Percentiles rank a stretch among this genome's conserved stretches.
These are phyloP conservation scores for Alouatta palliata DNA, from an alignment of 2,113 vertebrate genomes.

Conservation along the genomic window DNA sequence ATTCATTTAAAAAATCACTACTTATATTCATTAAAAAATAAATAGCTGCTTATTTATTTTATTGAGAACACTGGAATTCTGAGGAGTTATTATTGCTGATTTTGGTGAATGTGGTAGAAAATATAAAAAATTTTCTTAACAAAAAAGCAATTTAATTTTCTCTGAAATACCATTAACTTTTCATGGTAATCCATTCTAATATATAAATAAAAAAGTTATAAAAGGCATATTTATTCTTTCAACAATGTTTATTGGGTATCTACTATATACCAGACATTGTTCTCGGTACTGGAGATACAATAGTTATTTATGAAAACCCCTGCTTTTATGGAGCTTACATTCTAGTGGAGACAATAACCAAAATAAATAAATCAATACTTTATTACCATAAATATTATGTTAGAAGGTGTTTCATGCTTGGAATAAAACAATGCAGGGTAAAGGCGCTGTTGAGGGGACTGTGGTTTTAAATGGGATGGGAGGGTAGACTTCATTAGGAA, in stretches of 20 bases:
- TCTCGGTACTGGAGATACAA: neutral
- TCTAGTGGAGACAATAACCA: neutral
- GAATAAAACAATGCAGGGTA: neutral
- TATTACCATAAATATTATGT: neutral
- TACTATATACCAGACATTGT: neutral
- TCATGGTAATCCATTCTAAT: neutral
- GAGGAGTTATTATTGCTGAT: neutral
- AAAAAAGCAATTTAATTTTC: neutral
- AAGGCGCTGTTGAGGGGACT: neutral
- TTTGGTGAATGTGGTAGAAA: neutral
- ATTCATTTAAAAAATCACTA: neutral
- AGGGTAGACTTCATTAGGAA: neutral
- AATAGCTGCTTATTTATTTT: neutral
- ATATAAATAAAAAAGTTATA: neutral
- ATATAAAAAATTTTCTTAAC: neutral
- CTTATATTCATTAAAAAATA: neutral
- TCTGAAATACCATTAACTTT: neutral
- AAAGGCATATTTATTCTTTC: neutral
- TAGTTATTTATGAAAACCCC: neutral
- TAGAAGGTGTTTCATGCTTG: neutral
- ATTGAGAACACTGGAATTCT: neutral
- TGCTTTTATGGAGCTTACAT: neutral
- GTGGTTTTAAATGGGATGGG: too few species aligned
- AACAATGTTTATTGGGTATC: neutral
- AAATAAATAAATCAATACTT: neutral